Evolutionary conservation across 2,113 vertebrate genomes (phyloP).

Genomic region (Sceloporus tristichus): DNA sequence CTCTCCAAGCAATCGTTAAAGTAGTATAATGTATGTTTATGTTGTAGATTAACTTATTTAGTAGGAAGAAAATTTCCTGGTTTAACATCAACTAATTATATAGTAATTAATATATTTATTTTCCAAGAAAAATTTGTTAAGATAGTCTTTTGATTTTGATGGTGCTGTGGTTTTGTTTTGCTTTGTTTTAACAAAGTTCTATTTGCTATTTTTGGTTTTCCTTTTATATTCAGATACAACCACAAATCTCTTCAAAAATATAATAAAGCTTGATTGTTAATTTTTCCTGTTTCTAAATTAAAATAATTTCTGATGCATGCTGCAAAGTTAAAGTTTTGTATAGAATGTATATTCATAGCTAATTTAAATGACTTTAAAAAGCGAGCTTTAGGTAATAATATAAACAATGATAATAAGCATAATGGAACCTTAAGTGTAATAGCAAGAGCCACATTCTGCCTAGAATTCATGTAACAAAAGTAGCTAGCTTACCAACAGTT

Average conservation of each 20-base stretch:
- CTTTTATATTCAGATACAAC: neutral
- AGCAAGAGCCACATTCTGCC: neutral
- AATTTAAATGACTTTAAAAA: constrained; percentile 10
- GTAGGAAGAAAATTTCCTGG: constrained; percentile 3
- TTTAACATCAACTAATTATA: neutral
- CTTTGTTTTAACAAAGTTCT: neutral
- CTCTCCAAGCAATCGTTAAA: neutral
- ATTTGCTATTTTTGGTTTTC: neutral
- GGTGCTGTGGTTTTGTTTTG: neutral
- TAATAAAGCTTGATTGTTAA: neutral
- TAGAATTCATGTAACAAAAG: neutral
- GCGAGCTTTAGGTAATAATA: constrained; percentile 6
- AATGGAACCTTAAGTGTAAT: neutral
- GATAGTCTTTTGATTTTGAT: neutral
- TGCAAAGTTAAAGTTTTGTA: neutral
- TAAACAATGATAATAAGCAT: constrained; percentile 33
- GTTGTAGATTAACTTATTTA: neutral
- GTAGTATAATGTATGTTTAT: neutral
- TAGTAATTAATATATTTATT: neutral
- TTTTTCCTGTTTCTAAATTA: constrained; percentile 14
- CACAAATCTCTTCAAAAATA: neutral
- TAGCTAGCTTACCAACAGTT: neutral
- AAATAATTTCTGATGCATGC: neutral
- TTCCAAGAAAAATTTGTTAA: neutral
- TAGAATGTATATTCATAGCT: neutral